Evolutionary conservation across 2,113 vertebrate species (phyloP), one percentile per base, ranked within the genome.

Genomic region (Platycercus adscitus): DNA sequence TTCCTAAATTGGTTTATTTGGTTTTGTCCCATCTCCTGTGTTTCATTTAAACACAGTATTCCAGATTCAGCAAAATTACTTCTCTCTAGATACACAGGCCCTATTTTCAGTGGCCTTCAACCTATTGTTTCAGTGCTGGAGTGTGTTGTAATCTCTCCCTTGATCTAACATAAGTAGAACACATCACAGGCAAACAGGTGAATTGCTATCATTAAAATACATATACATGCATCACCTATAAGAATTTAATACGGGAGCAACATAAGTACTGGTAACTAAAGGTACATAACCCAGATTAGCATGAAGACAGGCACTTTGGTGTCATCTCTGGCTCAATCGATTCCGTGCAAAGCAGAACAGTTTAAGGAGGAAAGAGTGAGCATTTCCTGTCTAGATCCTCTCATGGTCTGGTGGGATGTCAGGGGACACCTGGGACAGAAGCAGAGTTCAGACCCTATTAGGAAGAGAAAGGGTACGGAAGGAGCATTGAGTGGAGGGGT

Each of bases 251-350:
- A 58, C 13, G 78, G 14, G 21, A 86, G 7, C 35, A 31, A 73
- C 13, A 1, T 12, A 86, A 64, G 10, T 13, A 20, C 58, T 33
- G 56, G 50, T 37, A 84, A 61, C 29, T 66, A 81, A 71, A 81
- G 28, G 37, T 43, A 75, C 17, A 8, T 39, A 77, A 89, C 10
- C 13, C 44, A 70, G 25, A 65, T 70, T 4, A 89, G 53, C 41
- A 52, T 15, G 46, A 84, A 81, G 80, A 84, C 12, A 12, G 39
- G 37, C 12, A 53, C 18, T 73, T 70, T 8, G 37, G 33, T 81
- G 39, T 81, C 35, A 23, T 39, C 39, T 69, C 43, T 13, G 4
- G 52, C 49, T 33, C 76, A 68, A 6, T 0, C 0, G 0, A 33
- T 69, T 89, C 68, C 72, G 52, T 3, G 72, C 21, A 41, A 83